These are phyloP conservation scores for Rhea americana DNA, from an alignment of 2,113 vertebrate genomes.

Conservation along the genomic window DNA sequence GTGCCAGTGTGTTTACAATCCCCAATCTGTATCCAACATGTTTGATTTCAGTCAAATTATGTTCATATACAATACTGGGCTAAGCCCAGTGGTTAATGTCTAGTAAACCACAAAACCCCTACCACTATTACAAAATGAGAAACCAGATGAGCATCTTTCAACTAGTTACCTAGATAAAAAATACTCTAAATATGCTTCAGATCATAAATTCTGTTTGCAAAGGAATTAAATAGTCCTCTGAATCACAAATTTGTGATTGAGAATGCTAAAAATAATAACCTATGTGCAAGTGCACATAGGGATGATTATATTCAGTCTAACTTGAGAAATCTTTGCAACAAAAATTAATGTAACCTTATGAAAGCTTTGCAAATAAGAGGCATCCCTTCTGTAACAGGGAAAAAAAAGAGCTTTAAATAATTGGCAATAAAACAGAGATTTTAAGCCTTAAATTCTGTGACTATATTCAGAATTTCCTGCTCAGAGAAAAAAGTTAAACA, in stretches of 20 bases:
- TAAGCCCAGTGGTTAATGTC: neutral
- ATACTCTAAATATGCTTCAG: neutral
- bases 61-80: neutral
- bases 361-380: neutral
- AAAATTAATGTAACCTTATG: neutral
- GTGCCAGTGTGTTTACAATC: neutral
- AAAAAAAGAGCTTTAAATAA: neutral
- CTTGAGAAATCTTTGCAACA: neutral
- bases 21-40: neutral
- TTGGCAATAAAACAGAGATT: neutral
- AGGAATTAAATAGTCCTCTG: neutral
- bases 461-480: neutral
- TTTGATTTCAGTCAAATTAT: neutral
- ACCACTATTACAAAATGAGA: neutral
- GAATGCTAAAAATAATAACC: neutral
- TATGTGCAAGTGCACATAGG: neutral
- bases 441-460: neutral
- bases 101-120: neutral
- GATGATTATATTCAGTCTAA: neutral
- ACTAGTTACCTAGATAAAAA: neutral
- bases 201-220: neutral
- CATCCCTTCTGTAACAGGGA: neutral
- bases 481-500: neutral
- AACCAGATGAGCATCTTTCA: neutral
- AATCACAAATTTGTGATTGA: neutral